Base-by-base conservation (phyloP, 92 coral and sea anemone genomes). In the Parazoanthus atlanticus region DNA sequence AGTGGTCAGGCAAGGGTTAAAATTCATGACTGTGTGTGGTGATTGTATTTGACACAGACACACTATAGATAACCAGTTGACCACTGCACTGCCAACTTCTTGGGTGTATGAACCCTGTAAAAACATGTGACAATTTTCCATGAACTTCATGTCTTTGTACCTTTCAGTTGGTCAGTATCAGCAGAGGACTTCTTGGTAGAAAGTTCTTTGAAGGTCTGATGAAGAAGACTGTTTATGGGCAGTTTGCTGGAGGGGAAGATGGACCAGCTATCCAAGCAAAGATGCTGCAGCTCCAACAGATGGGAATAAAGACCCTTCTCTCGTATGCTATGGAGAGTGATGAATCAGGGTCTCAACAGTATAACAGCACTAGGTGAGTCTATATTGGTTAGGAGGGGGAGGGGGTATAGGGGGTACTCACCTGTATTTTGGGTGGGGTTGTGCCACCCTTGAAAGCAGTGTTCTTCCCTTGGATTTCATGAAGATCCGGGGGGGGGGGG, bases 171-270 rank as follows among this genome's bases (percentile, higher is more conserved):
- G 90, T 96, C 93, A 58, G 81, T n/a, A 70, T 88, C 72, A 91
- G 93, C 36, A 89, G 90, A 89, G 76, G 88, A 21, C 32, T 92
- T 54, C 93, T 96, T 78, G 99, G 99, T 6, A 85, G 78, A 66
- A 90, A 72, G 56, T 30, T 96, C 85, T 96, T 95, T 82, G 92
- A 96, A 46, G 89, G 71, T 84, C 70, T 96, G 69, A 80, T 95
- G 89, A 89, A 91, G 78, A 90, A 88, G 74, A 96, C 98, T 41
- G 91, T 96, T 88, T 96, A 96, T 89, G 93, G 93, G 28, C 99
- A 96, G 90, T 96, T 96, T 92, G 99, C 95, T 71, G 99, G 98
- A 30, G 99, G 99, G 11, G 99, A 96, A 84, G 89, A 85, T 28
- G 91, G 86, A 21, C 82, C 84, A 19, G 93, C 91, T 10, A 91